Evolutionary conservation across 2,113 vertebrate species (phyloP).

Genomic region (Condylura cristata): DNA sequence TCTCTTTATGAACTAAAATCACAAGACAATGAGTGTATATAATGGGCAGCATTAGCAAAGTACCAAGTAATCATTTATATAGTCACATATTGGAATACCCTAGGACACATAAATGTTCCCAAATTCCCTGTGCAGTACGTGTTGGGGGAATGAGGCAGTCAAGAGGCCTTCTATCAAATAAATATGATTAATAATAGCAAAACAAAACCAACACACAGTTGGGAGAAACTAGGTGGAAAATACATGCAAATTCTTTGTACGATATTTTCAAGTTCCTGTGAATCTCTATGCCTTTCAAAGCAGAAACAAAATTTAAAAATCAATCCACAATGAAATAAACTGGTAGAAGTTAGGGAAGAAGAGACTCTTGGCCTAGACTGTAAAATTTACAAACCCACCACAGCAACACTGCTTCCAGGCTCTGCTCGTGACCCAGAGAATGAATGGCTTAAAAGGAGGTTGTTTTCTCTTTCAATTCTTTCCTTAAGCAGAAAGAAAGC

Average conservation of each 20-base stretch:
- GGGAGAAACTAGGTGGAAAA: neutral
- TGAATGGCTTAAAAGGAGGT: neutral
- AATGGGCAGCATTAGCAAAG: neutral
- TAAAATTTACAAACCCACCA: neutral
- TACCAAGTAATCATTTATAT: neutral
- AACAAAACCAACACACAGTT: neutral
- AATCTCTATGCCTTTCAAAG: constrained; percentile 13
- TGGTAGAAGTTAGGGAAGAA: neutral
- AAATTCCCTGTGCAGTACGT: neutral
- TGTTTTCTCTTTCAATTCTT: neutral
- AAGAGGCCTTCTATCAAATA: constrained; percentile 9
- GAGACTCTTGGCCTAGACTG: neutral
- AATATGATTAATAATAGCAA: neutral
- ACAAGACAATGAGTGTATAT: neutral
- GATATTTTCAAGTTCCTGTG: neutral
- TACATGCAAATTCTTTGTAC: neutral
- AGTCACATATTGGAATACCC: neutral
- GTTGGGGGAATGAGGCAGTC: neutral
- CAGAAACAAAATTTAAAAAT: neutral
- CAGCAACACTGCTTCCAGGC: neutral
- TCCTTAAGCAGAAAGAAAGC: constrained; percentile 8
- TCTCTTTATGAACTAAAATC: constrained; percentile 14
- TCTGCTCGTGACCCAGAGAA: neutral
- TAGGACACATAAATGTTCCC: neutral
- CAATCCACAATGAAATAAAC: neutral